Evolutionary conservation across 64 coral and sea anemone species (phyloP), one percentile per base, ranked within the genome.

Genomic region (Hydrozoanthus tunicans): DNA sequence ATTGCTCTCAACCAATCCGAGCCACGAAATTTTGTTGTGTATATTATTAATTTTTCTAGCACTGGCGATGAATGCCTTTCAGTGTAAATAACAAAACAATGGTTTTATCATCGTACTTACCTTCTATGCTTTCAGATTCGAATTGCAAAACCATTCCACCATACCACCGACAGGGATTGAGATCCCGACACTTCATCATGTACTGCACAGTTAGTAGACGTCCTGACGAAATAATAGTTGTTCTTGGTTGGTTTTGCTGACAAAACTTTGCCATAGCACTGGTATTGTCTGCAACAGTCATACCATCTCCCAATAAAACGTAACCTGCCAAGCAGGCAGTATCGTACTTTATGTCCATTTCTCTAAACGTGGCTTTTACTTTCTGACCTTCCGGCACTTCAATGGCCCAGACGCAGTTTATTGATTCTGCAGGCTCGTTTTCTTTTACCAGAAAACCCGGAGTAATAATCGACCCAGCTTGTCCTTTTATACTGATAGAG

Each of bases 401-500:
- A 14, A 88, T 88, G 24, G 70, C 58, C 84, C 84, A 88, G 0
- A 27, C 32, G n/a, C 84, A 88, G 13, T 88, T 56, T 5, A 88
- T 32, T 6, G 3, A 17, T 5, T 61, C 1, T 14, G 5, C 5
- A 15, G 43, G 24, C 53, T 58, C 5, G 1, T 5, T 0, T 43
- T 59, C 54, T 25, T 74, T 88, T 53, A 75, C 11, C 5, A 88
- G 68, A 75, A 60, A 88, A 43, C 59, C 84, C 17, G 84, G 84
- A 14, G 84, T 88, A 15, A 70, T 7, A 73, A 88, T 88, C 84
- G 74, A 74, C 17, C 84, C 84, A 59, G 5, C 84, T 7, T 73
- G 20, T 3, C 84, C 55, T 58, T 73, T 51, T 51, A 75, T 14
- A 20, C 1, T 51, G 23, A 88, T 75, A 6, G 59, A 43, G 56